Evolutionary conservation across 1,140 invertebrate species (phyloP), one percentile per base, ranked within the genome.

Genomic region (Drosophila tani): DNA sequence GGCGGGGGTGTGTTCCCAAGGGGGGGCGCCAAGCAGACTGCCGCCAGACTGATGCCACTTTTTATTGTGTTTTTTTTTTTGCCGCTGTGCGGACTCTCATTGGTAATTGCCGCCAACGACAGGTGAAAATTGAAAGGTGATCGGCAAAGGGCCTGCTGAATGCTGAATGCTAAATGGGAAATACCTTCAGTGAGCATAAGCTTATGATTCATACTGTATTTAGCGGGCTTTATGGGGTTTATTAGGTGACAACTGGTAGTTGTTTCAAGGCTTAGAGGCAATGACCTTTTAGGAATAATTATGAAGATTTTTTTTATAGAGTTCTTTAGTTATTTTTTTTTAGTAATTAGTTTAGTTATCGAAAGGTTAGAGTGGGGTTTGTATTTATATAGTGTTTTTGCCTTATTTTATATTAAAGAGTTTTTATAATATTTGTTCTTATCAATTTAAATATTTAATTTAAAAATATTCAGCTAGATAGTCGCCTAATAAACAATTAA

Each of bases 11-110:
- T 56, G 49, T 2, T 27, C 12, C 38, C 38, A 19, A 19, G 11
- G n/a, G 67, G 17, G 40, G 12, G 75, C 75, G 75, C 75, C 75
- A 78, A 77, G 75, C 74, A 58, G 74, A 76, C 74, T 76, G 74
- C 73, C 64, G 49, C 51, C 47, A 73, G 53, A 71, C 68, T 15
- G 53, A 19, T 51, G 53, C 53, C 53, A 73, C 69, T 50, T 70
- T 56, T 38, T 64, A 64, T 66, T 51, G 64, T 51, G 47, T 53
- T 49, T 38, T 62, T 24, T 53, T 49, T 38, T 62, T 24, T 21
- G 29, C 29, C 21, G 27, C 40, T 11, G 15, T 40, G n/a, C 41
- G 4, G 35, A 24, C 57, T 15, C 11, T 15, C 11, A 64, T 32
- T 15, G 59, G 59, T 12, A 43, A 21, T 11, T 38, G 35, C 15